A percentile compares a stretch with the other conserved stretches of the same genome.
Conservation (phyloP, 2,113 vertebrate species). For the Egretta garzetta region DNA sequence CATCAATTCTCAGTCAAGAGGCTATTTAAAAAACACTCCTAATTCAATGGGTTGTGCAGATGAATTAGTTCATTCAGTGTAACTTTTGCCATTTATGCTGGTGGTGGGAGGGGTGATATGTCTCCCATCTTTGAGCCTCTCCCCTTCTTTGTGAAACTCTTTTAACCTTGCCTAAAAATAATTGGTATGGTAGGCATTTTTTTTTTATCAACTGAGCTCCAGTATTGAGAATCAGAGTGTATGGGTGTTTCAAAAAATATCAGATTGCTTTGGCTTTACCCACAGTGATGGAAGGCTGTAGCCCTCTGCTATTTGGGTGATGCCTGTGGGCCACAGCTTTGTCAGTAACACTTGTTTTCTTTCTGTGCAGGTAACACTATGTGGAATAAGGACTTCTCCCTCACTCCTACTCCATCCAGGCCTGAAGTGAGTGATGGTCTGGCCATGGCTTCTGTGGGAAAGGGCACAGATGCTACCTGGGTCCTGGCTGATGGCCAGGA, state of each 20-base stretch:
- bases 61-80: conserved; percentile 11
- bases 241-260: not conserved
- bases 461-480: not conserved
- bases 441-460: not conserved
- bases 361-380: not conserved
- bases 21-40: conserved; percentile 41
- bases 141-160: not conserved
- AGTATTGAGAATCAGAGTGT: not conserved
- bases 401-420: not conserved
- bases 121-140: not conserved
- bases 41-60: not conserved
- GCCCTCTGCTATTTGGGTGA: not conserved
- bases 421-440: not conserved
- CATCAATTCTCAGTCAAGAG: conserved; percentile 41
- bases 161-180: not conserved
- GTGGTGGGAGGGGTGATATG: not conserved
- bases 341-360: not conserved
- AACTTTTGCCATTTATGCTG: not conserved
- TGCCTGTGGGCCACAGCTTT: not conserved
- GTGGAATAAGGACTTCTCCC: not conserved
- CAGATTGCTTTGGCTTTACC: not conserved
- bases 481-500: not conserved
- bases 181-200: not conserved
- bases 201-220: not conserved
- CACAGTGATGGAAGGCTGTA: not conserved